Percentiles rank a stretch among this genome's conserved stretches.
Evolutionary conservation across 2,888 invertebrate species (phyloP).

Genomic region (Luffia ferchaultella): DNA sequence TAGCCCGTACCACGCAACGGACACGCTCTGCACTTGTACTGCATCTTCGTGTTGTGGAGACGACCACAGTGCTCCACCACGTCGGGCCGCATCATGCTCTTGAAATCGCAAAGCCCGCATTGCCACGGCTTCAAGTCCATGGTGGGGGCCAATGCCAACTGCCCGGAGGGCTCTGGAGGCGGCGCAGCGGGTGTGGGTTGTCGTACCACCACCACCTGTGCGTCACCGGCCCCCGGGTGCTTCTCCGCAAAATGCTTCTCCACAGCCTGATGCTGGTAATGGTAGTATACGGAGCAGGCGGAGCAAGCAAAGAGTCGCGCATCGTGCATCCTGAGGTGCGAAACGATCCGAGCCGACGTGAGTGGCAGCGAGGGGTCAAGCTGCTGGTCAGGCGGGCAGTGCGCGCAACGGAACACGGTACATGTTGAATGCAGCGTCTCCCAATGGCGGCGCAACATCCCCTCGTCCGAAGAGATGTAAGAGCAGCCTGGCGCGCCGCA

Average conservation of each 20-base stretch:
- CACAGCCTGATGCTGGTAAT: slow-evolving; percentile 68
- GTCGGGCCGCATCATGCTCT: slow-evolving; percentile 65
- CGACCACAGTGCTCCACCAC: slow-evolving; percentile 67
- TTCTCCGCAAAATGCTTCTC: slow-evolving; percentile 72
- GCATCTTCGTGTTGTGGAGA: slow-evolving; percentile 70
- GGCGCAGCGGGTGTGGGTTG: slow-evolving; percentile 22
- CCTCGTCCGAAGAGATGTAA: slow-evolving; percentile 76
- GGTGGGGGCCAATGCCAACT: slow-evolving; percentile 23
- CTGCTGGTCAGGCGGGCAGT: slow-evolving; percentile 69
- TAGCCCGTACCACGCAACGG: slow-evolving; percentile 59
- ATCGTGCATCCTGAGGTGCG: slow-evolving; percentile 82
- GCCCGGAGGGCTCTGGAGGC: slow-evolving; percentile 13
- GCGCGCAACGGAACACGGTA: slow-evolving; percentile 71
- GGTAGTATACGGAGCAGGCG: slow-evolving; percentile 68
- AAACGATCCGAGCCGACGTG: slow-evolving; percentile 69
- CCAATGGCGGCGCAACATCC: slow-evolving; percentile 76
- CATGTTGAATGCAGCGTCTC: slow-evolving; percentile 73
- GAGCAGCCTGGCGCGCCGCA: slow-evolving; percentile 77
- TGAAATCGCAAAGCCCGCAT: slow-evolving; percentile 73
- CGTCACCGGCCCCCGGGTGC: slow-evolving; percentile 54
- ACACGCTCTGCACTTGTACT: slow-evolving; percentile 77
- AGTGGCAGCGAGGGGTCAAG: slow-evolving; percentile 50
- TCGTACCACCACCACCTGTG: slow-evolving; percentile 43
- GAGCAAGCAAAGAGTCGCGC: slow-evolving; percentile 76
- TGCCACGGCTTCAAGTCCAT: slow-evolving; percentile 72